phyloP scores from a whole-genome alignment of 2,113 vertebrate genomes.

The Lampris megalopsis region DNA sequence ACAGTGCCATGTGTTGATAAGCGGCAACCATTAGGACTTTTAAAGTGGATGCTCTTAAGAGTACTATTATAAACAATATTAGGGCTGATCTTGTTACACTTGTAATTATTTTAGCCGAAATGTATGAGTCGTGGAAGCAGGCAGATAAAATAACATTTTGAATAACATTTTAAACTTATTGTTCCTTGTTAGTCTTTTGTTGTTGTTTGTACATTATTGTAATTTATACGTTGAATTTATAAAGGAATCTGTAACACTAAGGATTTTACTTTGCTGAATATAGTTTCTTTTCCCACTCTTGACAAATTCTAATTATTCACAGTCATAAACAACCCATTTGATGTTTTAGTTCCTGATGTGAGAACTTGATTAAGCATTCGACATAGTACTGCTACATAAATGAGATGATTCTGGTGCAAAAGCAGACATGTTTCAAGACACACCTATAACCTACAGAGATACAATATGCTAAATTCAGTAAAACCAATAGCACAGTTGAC shows the following conservation, averaged over 20 bases:
- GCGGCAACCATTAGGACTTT: constrained; percentile 33
- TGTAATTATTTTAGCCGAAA: not conserved
- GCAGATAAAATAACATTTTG: not conserved
- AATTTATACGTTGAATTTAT: constrained; percentile 36
- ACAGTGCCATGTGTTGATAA: constrained; percentile 47
- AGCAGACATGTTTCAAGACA: no score
- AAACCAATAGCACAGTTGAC: no score
- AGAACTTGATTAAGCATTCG: no score
- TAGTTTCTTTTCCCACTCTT: constrained; percentile 4
- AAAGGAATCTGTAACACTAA: constrained; percentile 11
- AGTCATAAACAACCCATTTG: no score
- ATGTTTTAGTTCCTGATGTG: no score
- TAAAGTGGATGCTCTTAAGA: constrained; percentile 30
- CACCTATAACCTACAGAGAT: no score
- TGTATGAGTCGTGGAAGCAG: not conserved
- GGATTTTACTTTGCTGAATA: not conserved
- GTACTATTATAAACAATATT: not conserved
- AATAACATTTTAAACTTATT: not conserved
- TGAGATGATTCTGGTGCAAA: no score
- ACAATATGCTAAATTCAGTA: no score
- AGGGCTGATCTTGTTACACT: not conserved
- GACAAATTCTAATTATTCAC: constrained; percentile 21
- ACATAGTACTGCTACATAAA: no score
- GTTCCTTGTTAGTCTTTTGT: constrained; percentile 4
- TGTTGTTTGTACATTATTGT: constrained; percentile 9